Evolutionary conservation across 2,113 vertebrate species (phyloP).

Genomic region (Laterallus jamaicensis): DNA sequence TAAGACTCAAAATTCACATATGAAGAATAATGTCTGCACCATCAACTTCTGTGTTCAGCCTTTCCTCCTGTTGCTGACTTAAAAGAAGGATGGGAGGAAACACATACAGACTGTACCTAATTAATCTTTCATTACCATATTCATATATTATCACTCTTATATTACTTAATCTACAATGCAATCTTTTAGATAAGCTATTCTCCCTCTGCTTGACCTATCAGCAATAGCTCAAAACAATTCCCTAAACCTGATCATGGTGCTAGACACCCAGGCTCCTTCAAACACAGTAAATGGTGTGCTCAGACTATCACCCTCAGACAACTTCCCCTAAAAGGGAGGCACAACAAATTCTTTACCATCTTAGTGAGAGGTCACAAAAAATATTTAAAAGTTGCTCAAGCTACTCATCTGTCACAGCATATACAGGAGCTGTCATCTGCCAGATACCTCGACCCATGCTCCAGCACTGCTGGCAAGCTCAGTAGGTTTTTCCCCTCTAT

Average conservation of each 20-base stretch:
- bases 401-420: background rate
- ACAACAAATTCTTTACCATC: background rate
- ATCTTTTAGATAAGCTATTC: background rate
- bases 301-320: background rate
- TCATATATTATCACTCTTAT: background rate
- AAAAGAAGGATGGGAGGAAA: background rate
- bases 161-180: background rate
- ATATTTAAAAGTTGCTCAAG: background rate
- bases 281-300: accelerated
- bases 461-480: background rate
- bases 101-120: background rate
- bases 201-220: background rate
- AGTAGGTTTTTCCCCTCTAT: background rate
- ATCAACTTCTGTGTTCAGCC: background rate
- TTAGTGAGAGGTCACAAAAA: background rate
- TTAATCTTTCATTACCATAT: background rate
- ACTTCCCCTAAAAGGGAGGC: background rate
- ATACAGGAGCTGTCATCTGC: background rate
- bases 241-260: background rate
- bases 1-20: background rate
- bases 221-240: background rate
- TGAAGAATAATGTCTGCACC: background rate
- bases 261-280: background rate
- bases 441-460: background rate
- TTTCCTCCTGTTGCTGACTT: background rate